Conservation (phyloP, 2,113 vertebrate genomes). For the Campylorhamphus procurvoides region DNA sequence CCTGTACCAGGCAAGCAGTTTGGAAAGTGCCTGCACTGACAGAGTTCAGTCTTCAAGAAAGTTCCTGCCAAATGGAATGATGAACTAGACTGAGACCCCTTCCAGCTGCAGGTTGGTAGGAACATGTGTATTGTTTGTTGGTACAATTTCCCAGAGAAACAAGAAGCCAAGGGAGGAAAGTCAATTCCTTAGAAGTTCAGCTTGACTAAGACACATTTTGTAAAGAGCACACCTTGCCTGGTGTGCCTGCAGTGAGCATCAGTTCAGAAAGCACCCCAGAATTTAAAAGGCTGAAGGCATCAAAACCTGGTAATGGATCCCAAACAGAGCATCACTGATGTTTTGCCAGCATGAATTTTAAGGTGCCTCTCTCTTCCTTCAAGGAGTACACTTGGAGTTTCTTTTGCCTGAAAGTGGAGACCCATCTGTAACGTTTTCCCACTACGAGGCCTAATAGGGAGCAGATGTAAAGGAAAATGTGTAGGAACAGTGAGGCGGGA, state of each 20-base stretch:
- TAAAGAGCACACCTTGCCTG: not conserved
- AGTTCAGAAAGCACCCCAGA: not conserved
- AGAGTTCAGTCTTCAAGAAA: not conserved
- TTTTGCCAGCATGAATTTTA: not conserved
- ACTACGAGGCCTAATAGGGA: fast-evolving
- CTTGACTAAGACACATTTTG: not conserved
- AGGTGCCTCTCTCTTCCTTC: not conserved
- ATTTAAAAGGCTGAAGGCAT: not conserved
- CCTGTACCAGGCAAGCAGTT: not conserved
- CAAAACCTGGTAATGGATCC: not conserved
- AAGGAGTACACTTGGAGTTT: not conserved
- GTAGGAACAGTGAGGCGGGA: not conserved
- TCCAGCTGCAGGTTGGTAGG: not conserved
- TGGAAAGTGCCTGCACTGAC: not conserved
- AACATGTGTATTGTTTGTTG: not conserved
- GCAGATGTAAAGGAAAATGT: not conserved
- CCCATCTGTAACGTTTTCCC: not conserved
- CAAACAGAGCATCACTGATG: not conserved
- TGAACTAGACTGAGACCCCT: not conserved
- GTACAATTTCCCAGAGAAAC: not conserved
- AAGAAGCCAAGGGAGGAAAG: not conserved
- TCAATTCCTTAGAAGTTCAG: not conserved
- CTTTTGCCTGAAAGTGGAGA: not conserved
- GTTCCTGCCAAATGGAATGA: not conserved
- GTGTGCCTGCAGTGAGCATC: not conserved